phyloP scores from a whole-genome alignment of 1,140 invertebrate genomes.

The Drosophila kohkoa region DNA sequence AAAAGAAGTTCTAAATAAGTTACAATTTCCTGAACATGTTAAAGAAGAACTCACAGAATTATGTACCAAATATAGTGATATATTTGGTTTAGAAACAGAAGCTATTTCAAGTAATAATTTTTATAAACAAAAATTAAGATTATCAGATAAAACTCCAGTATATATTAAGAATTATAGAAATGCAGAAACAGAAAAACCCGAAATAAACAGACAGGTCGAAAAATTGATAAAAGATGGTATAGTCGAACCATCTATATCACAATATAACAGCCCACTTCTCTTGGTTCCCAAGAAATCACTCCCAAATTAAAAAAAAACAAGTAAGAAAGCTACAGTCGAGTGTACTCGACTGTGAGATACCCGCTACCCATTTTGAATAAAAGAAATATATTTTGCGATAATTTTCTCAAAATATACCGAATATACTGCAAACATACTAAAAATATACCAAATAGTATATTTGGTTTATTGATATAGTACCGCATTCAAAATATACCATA shows the following conservation, averaged over 20 bases:
- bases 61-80: conserved; percentile 6
- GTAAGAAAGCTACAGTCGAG: too few species aligned
- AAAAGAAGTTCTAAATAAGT: too few species aligned
- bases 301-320: neutral
- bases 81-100: neutral
- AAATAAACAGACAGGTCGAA: conserved; percentile 2
- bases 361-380: too few species aligned
- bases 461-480: too few species aligned
- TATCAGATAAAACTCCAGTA: neutral
- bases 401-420: too few species aligned
- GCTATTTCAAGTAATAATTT: conserved; percentile 11
- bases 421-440: too few species aligned
- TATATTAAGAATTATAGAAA: neutral
- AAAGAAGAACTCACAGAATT: neutral
- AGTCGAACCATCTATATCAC: conserved; percentile 7
- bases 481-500: too few species aligned
- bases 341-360: too few species aligned
- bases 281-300: conserved; percentile 6
- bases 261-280: conserved; percentile 4
- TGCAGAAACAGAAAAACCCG: neutral
- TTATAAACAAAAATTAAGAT: neutral
- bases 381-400: too few species aligned
- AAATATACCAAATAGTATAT: too few species aligned
- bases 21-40: too few species aligned
- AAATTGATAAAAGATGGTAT: conserved; percentile 4